Evolutionary conservation across 2,113 vertebrate species (phyloP).

Genomic region (Cryptomyrus ogoouensis): DNA sequence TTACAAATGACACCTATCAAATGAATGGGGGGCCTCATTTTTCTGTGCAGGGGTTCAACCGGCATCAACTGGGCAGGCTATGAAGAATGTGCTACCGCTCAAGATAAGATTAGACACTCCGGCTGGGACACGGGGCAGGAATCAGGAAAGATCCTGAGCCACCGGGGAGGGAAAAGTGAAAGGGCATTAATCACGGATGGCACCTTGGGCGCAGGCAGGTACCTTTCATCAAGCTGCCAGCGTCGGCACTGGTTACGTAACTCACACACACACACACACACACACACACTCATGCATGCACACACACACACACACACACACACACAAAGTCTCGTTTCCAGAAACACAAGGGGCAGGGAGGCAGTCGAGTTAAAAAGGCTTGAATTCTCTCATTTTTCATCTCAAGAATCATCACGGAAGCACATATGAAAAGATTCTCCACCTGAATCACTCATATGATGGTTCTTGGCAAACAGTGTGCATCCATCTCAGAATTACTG

Average conservation of each 20-base stretch:
- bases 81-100: background rate
- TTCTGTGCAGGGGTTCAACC: background rate
- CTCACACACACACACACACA: background rate
- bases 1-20: background rate
- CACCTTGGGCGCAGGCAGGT: background rate
- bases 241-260: background rate
- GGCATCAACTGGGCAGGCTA: background rate
- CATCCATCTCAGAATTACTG: background rate
- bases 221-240: background rate
- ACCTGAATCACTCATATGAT: background rate
- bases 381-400: background rate
- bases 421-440: background rate
- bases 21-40: background rate
- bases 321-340: background rate
- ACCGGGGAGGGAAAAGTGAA: background rate
- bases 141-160: background rate
- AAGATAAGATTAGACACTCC: background rate
- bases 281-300: background rate
- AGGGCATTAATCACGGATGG: constrained; percentile 1
- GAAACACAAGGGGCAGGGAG: background rate
- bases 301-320: background rate
- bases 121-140: background rate
- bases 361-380: background rate
- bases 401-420: background rate
- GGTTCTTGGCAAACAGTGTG: background rate